phyloP scores from a whole-genome alignment of 2,113 vertebrate genomes.

The Xyliphius kryptos region DNA sequence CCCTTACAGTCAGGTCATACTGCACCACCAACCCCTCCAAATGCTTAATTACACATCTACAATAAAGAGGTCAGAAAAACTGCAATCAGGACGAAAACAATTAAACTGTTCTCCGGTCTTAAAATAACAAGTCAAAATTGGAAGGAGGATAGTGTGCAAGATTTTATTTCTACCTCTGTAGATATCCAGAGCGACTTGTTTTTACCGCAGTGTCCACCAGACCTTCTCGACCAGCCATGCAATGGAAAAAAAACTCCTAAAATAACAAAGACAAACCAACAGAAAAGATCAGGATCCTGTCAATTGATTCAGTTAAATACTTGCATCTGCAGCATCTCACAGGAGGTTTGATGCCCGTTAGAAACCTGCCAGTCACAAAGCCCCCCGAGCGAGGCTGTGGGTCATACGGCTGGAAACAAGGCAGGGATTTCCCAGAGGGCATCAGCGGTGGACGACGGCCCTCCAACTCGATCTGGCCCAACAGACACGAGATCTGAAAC shows the following conservation, averaged over 20 bases:
- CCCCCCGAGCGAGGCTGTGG: slow-evolving; percentile 82
- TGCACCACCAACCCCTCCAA: slow-evolving; percentile 92
- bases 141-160: too few species aligned
- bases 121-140: too few species aligned
- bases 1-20: slow-evolving; percentile 89
- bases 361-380: slow-evolving; percentile 90
- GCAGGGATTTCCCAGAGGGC: slow-evolving; percentile 93
- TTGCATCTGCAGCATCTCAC: slow-evolving; percentile 51
- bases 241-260: slow-evolving; percentile 97
- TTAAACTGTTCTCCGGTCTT: too few species aligned
- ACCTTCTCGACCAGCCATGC: slow-evolving; percentile 96
- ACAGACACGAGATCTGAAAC: slow-evolving; percentile 86
- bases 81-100: too few species aligned
- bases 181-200: slow-evolving; percentile 92
- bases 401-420: slow-evolving; percentile 90
- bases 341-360: slow-evolving; percentile 90
- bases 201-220: slow-evolving; percentile 97
- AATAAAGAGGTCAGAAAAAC: too few species aligned
- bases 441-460: slow-evolving; percentile 90
- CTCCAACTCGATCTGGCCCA: slow-evolving; percentile 96
- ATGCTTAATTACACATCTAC: slow-evolving; percentile 86
- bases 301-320: too few species aligned
- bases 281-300: not conserved
- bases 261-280: slow-evolving; percentile 5
- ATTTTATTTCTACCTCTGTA: slow-evolving; percentile 87